Conservation (phyloP, 2,797 vertebrate species). For the Tachyglossus aculeatus region DNA sequence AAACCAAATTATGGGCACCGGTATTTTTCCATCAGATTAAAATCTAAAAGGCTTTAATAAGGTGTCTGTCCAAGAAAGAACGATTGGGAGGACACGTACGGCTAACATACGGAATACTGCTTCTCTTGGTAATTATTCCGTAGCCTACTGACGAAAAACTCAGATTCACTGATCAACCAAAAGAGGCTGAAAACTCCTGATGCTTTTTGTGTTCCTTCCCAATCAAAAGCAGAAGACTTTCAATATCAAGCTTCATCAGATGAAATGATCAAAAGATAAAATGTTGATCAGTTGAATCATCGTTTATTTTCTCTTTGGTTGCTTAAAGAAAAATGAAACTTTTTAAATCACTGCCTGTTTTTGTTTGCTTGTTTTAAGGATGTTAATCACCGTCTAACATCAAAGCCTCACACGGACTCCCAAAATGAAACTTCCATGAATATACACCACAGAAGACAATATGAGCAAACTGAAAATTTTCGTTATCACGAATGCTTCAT, state of each 20-base stretch:
- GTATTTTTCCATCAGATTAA: slow-evolving; percentile 31
- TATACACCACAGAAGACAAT: background rate
- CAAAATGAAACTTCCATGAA: background rate
- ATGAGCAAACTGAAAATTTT: too few species aligned
- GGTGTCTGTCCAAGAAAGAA: slow-evolving; percentile 46
- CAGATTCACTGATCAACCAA: slow-evolving; percentile 36
- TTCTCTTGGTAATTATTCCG: slow-evolving; percentile 49
- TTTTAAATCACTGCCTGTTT: background rate
- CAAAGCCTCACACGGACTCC: slow-evolving; percentile 14
- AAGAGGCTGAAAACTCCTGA: slow-evolving; percentile 36
- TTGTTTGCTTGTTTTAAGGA: slow-evolving; percentile 11
- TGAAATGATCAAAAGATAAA: background rate
- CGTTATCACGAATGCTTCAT: background rate
- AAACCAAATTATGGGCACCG: slow-evolving; percentile 20
- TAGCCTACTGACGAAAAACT: slow-evolving; percentile 48
- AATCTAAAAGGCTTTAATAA: slow-evolving; percentile 52
- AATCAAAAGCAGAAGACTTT: background rate
- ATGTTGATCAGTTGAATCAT: background rate
- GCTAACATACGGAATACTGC: slow-evolving; percentile 46
- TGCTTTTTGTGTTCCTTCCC: slow-evolving; percentile 16
- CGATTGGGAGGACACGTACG: slow-evolving; percentile 51
- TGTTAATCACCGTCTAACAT: slow-evolving; percentile 3
- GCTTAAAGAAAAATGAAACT: too few species aligned
- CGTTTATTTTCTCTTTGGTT: background rate
- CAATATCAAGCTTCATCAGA: background rate